These are phyloP conservation scores for Ophion slaviceki DNA, from an alignment of 2,888 invertebrate genomes.

Conservation along the genomic window DNA sequence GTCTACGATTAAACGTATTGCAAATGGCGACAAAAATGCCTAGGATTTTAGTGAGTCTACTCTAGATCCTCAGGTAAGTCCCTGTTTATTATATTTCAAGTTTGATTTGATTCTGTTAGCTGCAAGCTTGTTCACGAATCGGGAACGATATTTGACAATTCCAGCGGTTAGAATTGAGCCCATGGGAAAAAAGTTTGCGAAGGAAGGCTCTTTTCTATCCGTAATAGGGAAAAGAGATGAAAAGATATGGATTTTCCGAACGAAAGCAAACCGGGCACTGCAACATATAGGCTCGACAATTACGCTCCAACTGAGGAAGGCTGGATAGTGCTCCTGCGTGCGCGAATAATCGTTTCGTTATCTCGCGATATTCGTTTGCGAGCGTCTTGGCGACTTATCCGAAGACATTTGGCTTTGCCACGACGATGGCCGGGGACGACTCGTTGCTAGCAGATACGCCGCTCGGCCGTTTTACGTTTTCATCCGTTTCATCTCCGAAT, in stretches of 20 bases:
- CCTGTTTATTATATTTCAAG: not conserved
- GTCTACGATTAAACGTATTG: no score
- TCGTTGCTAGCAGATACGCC: conserved; percentile 36
- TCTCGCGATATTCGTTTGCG: conserved; percentile 50
- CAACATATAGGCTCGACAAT: conserved; percentile 28
- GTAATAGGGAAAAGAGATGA: not conserved
- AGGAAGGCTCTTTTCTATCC: not conserved
- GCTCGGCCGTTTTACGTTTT: conserved; percentile 44
- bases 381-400: conserved; percentile 51
- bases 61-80: no score
- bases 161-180: not conserved
- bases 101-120: not conserved
- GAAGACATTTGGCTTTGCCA: conserved; percentile 47
- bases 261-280: not conserved
- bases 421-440: conserved; percentile 28
- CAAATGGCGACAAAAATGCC: no score
- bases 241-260: not conserved
- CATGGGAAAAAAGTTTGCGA: conserved; percentile 11
- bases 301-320: conserved; percentile 20
- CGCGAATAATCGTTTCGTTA: conserved; percentile 52
- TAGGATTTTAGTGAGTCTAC: no score
- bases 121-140: not conserved
- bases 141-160: not conserved
- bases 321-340: conserved; percentile 33
- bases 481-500: conserved; percentile 50